Evolutionary conservation across 2,113 vertebrate species (phyloP).

Genomic region (Brachyhypopomus occidentalis): DNA sequence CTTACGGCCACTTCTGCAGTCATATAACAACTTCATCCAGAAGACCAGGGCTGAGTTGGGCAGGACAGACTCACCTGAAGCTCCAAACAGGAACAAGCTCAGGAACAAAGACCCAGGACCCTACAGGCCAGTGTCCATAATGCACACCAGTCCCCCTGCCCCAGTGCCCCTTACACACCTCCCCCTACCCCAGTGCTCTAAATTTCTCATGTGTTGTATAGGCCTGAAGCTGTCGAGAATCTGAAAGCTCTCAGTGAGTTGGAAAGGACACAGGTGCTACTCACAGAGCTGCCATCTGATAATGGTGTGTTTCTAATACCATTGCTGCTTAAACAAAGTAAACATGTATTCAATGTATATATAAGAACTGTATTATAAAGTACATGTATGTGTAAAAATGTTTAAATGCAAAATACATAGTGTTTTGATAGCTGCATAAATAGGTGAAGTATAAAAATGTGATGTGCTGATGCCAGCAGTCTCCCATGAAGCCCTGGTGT

Average conservation of each 20-base stretch:
- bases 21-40: conserved; percentile 92
- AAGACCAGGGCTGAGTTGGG: conserved; percentile 93
- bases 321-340: too few relatives aligned
- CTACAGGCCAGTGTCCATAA: conserved; percentile 73
- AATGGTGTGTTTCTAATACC: conserved; percentile 69
- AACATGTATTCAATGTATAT: too few relatives aligned
- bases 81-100: conserved; percentile 75
- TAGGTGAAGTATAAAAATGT: too few relatives aligned
- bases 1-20: conserved; percentile 67
- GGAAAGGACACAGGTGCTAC: conserved; percentile 72
- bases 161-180: too few relatives aligned
- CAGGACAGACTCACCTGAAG: conserved; percentile 75
- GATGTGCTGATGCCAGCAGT: conserved; percentile 31
- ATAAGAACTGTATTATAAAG: too few relatives aligned
- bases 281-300: conserved; percentile 73
- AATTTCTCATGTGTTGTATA: conserved; percentile 49
- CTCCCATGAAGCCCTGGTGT: conserved; percentile 64
- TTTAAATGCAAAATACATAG: neutral
- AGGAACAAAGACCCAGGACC: conserved; percentile 76
- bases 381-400: neutral
- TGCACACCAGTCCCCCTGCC: too few relatives aligned
- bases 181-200: neutral
- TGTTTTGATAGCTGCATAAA: conserved; percentile 9
- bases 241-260: conserved; percentile 76
- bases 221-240: conserved; percentile 77